These are phyloP conservation scores for Neodontobutis hainanensis DNA, from an alignment of 2,113 vertebrate species.

Conservation along the genomic window DNA sequence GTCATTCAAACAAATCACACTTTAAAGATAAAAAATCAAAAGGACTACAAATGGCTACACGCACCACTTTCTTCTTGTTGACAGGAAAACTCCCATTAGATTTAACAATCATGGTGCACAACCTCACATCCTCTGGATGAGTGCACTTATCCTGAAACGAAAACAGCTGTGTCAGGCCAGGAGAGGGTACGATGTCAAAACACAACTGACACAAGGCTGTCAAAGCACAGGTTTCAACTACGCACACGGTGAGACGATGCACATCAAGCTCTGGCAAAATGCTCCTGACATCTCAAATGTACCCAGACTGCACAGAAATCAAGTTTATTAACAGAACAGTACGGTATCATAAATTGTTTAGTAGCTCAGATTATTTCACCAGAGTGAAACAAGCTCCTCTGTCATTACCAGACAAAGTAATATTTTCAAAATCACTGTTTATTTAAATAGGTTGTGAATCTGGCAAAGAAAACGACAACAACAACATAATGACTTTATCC, in stretches of 20 bases:
- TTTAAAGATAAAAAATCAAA: neutral
- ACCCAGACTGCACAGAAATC: conserved; percentile 5
- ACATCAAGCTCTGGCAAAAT: neutral
- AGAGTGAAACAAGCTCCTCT: too few relatives aligned
- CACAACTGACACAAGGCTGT: conserved; percentile 31
- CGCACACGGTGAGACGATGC: conserved; percentile 11
- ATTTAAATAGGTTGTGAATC: conserved; percentile 7
- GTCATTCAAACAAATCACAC: conserved; percentile 10
- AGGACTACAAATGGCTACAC: conserved; percentile 56
- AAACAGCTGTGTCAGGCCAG: conserved; percentile 66
- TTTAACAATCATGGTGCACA: conserved; percentile 95
- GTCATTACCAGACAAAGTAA: too few relatives aligned
- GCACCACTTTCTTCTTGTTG: conserved; percentile 96
- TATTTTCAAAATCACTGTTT: neutral
- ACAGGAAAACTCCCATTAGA: conserved; percentile 95
- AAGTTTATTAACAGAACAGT: conserved; percentile 9
- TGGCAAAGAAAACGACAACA: conserved; percentile 8
- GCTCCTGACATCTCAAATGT: conserved; percentile 24
- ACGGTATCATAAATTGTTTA: neutral
- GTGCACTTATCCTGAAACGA: conserved; percentile 92
- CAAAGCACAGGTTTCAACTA: conserved; percentile 26
- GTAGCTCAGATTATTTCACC: too few relatives aligned
- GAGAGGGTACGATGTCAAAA: conserved; percentile 37
- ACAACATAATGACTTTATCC: conserved; percentile 3
- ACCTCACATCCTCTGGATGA: conserved; percentile 96